Evolutionary conservation across 2,113 vertebrate genomes (phyloP), one percentile per base, ranked within the genome.

Genomic region (Myodes glareolus): DNA sequence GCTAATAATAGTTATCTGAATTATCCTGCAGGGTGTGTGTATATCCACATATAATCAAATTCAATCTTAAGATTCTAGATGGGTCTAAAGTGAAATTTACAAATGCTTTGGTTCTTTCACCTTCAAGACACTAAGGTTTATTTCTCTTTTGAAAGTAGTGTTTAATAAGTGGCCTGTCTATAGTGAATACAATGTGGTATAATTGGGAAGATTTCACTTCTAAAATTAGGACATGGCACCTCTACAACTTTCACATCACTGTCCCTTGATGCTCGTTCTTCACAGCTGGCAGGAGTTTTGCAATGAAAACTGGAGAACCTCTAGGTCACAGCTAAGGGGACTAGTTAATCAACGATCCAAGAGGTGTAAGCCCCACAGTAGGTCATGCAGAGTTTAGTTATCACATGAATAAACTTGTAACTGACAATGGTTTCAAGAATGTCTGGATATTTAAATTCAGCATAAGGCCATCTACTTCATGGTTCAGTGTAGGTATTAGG

Each of bases 351-450:
- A 93, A 36, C 1, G 47, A 25, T 81, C 45, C 2, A 23, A 13
- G 10, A 11, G 5, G 17, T 25, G 5, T 7, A 36, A 29, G 1
- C 29, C n/a, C 11, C 11, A 36, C 0, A 33, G 0, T 25, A 80
- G 7, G 13, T 29, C 27, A 77, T 19, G 5, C 0, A 45, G 27
- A 36, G 3, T 50, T 90, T 50, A 70, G 52, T 7, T 47, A 75
- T 81, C 5, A 47, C n/a, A 45, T 4, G 39, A 78, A 68, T 3
- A 82, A 67, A 39, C 27, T 12, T 39, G 33, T 16, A 73, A 73
- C 25, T 42, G 12, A 63, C 50, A 63, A 72, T 5, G 4, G 1
- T 10, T 25, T 39, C 47, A 31, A 70, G 27, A 11, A 23, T 13
- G 36, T 13, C 52, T 82, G 25, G 19, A 55, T 65, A 42, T 86